phyloP scores from a whole-genome alignment of 2,888 invertebrate species.

The Elegia similella region DNA sequence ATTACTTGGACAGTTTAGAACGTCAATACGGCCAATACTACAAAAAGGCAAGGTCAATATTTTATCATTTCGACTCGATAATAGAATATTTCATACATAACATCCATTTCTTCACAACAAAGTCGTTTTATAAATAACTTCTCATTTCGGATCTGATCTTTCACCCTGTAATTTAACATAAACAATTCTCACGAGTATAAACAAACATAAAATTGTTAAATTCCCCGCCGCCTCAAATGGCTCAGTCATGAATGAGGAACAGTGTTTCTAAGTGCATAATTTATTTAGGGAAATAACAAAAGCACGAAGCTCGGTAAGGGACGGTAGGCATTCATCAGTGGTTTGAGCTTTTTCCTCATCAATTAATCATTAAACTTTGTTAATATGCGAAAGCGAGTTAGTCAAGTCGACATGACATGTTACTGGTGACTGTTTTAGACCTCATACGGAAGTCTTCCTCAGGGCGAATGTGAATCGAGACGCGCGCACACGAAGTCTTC shows the following conservation, averaged over 20 bases:
- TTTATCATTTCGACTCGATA: too few relatives aligned
- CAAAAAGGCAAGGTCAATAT: too few relatives aligned
- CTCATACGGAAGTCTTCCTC: too few relatives aligned
- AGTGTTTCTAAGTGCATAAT: constrained; percentile 5
- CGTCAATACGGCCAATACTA: too few relatives aligned
- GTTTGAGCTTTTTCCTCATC: constrained; percentile 40
- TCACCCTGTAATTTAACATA: background rate
- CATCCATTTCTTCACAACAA: background rate
- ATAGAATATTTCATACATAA: too few relatives aligned
- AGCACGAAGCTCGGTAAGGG: constrained; percentile 48
- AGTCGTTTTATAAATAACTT: background rate
- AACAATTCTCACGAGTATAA: constrained; percentile 5
- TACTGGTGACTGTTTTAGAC: too few relatives aligned
- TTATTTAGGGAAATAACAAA: constrained; percentile 41
- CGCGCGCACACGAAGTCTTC: too few relatives aligned
- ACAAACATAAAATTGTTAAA: constrained; percentile 7
- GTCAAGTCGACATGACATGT: too few relatives aligned
- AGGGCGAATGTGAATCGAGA: too few relatives aligned
- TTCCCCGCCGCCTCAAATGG: constrained; percentile 5
- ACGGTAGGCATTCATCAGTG: constrained; percentile 35
- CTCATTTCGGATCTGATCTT: background rate
- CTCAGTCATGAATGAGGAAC: constrained; percentile 12
- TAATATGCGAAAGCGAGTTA: too few relatives aligned
- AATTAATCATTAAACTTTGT: background rate
- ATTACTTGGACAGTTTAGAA: too few relatives aligned